Evolutionary conservation across 2,888 invertebrate species (phyloP), one percentile per base, ranked within the genome.

Genomic region (Papilio gigon): DNA sequence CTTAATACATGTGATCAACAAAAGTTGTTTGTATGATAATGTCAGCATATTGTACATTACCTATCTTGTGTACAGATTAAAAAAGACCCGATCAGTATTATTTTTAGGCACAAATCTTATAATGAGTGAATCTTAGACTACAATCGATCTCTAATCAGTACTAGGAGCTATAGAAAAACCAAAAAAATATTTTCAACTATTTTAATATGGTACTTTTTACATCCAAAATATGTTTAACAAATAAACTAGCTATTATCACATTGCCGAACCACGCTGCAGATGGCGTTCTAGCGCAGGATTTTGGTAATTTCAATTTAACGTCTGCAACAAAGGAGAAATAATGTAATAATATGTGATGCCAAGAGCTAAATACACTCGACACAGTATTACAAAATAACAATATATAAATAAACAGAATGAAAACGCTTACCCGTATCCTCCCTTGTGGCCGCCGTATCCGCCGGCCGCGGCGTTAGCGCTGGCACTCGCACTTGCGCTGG

Each of bases 401-500:
- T 11, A 25, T 37, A 30, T 3, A 8, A 42, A 62, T 44, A n/a
- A 30, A 22, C 20, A 17, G 35, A 22, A 27, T 62, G 33, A 14
- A 64, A n/a, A 20, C 14, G 67, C 70, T 64, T 71, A 71, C 60
- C 73, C 73, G 56, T 73, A 73, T 17, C 71, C 71, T 33, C 66
- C 65, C 50, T 69, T 69, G 53, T 69, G 58, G 9, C 71, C 66
- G 12, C 71, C 71, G 12, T 70, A 65, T 33, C 73, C 71, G 12
- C 70, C 71, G 30, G 68, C 61, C 17, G 70, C 70, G 1, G 50
- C 64, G 27, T 62, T 65, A 17, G 66, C 73, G 53, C 70, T 71
- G 12, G 77, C 72, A 40, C 66, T 71, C n/a, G 77, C 77, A n/a
- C 56, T 71, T 12, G 75, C 71, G 35, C 58, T 62, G n/a, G 56